Percentiles rank a stretch among this genome's conserved stretches.
Conservation (phyloP, 2,113 vertebrate species). For the Zootoca vivipara region DNA sequence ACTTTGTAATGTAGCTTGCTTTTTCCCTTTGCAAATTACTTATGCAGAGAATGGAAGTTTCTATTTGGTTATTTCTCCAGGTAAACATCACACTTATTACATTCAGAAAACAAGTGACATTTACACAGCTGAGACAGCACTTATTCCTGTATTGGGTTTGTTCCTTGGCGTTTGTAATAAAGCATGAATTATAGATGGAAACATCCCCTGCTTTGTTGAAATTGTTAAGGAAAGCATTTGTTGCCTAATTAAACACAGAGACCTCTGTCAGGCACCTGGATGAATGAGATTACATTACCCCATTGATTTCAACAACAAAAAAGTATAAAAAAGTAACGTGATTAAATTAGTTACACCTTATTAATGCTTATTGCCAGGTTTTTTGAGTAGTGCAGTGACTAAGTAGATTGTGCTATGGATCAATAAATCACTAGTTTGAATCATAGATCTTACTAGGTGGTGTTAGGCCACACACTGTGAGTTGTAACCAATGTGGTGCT, state of each 20-base stretch:
- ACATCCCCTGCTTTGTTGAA: conserved; percentile 60
- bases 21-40: conserved; percentile 46
- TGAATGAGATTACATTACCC: conserved; percentile 61
- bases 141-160: conserved; percentile 41
- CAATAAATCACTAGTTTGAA: neutral
- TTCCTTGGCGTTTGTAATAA: conserved; percentile 51
- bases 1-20: conserved; percentile 33
- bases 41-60: conserved; percentile 47
- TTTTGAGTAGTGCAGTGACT: neutral
- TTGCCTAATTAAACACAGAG: conserved; percentile 59
- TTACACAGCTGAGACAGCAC: conserved; percentile 38
- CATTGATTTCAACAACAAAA: neutral
- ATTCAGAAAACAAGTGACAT: conserved; percentile 57
- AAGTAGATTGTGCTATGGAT: neutral
- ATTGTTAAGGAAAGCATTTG: conserved; percentile 65
- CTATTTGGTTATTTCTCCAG: conserved; percentile 59
- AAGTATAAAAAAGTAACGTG: neutral
- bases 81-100: conserved; percentile 62
- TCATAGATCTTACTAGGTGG: neutral
- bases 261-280: conserved; percentile 55
- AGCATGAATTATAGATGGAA: conserved; percentile 71
- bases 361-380: conserved; percentile 31
- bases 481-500: no score
- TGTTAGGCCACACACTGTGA: neutral
- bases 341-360: conserved; percentile 22